phyloP scores from a whole-genome alignment of 2,888 invertebrate species.

The Noctuana brunneofusca region DNA sequence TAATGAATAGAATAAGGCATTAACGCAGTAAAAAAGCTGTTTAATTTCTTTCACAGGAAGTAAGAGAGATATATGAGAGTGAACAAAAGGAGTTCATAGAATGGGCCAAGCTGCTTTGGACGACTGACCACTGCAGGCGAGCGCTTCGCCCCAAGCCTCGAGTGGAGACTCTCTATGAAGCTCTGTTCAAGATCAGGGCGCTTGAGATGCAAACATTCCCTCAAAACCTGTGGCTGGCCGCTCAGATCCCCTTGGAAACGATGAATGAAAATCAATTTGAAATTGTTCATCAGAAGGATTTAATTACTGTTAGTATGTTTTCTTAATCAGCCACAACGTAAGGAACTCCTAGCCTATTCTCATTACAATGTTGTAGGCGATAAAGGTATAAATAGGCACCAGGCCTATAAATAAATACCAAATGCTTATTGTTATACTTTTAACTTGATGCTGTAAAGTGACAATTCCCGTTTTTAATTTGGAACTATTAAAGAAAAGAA shows the following conservation, averaged over 20 bases:
- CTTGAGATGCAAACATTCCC: conserved; percentile 55
- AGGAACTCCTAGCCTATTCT: too few relatives aligned
- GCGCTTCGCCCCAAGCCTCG: conserved; percentile 61
- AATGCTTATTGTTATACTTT: too few relatives aligned
- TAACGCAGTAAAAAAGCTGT: not conserved
- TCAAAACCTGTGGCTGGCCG: conserved; percentile 55
- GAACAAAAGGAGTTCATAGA: conserved; percentile 66
- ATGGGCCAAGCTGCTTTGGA: conserved; percentile 68
- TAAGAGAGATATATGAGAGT: conserved; percentile 54
- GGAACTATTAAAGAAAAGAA: too few relatives aligned
- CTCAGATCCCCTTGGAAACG: conserved; percentile 60
- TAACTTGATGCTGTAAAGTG: too few relatives aligned
- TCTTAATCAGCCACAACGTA: too few relatives aligned
- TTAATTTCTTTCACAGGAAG: conserved; percentile 46
- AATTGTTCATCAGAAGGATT: conserved; percentile 48
- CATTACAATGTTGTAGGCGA: too few relatives aligned
- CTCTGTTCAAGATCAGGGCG: conserved; percentile 56
- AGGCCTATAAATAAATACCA: too few relatives aligned
- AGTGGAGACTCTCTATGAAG: conserved; percentile 63
- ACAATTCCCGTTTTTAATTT: too few relatives aligned
- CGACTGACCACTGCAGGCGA: conserved; percentile 55
- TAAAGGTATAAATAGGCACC: too few relatives aligned
- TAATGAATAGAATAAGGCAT: too few relatives aligned
- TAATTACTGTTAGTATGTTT: conserved; percentile 57
- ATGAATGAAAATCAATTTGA: conserved; percentile 45